Base-by-base conservation (phyloP, 2,888 invertebrate species). In the Rhabditoides inermis region DNA sequence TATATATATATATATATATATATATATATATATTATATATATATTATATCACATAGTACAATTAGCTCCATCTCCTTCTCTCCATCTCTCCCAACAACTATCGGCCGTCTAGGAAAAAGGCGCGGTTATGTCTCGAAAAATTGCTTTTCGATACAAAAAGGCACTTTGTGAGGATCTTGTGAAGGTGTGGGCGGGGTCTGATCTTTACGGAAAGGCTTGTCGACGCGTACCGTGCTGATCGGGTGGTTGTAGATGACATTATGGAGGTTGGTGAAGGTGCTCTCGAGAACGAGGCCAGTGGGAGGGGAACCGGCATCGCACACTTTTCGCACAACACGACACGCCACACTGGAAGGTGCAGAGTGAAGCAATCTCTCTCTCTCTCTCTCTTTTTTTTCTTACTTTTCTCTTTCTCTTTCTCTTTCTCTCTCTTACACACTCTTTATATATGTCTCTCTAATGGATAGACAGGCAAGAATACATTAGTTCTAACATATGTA, bases 191-290 rank as follows among this genome's bases (percentile, higher is more conserved):
- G n/a, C n/a, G n/a, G n/a, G n/a, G n/a, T n/a, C n/a, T n/a, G n/a
- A n/a, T n/a, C n/a, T n/a, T n/a, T n/a, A n/a, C n/a, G n/a, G n/a
- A n/a, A n/a, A n/a, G n/a, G n/a, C n/a, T n/a, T n/a, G n/a, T n/a
- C n/a, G n/a, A n/a, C n/a, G n/a, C n/a, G 65, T 58, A 78, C 78
- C 45, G 61, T 56, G 37, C 77, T 63, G 54, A 91, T 81, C 0
- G 90, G 90, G 81, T 90, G 88, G 65, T 86, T 81, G 0, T 83
- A 80, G 3, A 92, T 85, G 77, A 90, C 94, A 67, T 91, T 90
- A 2, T 84, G 83, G 60, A 95, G 83, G 76, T 88, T 91, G 74
- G 87, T 91, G 79, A 95, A 95, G 0, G 94, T 91, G 20, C 90
- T 84, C 78, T 95, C 94, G 5, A 95, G 80, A 53, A 95, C 83